Percentiles rank a stretch among this genome's conserved stretches.
Conservation (phyloP, 92 coral and sea anemone species). For the Pocillopora grandis region DNA sequence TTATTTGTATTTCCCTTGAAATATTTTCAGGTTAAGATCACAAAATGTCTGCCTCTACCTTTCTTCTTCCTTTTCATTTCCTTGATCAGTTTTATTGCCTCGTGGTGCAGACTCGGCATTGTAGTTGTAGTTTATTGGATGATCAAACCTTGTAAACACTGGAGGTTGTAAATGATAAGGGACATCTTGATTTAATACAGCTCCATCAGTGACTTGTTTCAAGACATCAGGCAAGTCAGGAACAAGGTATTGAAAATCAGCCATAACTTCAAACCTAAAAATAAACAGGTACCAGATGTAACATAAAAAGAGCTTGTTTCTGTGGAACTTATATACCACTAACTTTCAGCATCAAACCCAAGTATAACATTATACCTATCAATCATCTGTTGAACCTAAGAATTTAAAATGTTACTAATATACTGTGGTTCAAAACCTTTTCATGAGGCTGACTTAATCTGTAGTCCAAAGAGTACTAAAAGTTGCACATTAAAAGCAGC, state of each 20-base stretch:
- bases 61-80: constrained; percentile 41
- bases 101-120: constrained; percentile 51
- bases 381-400: too few species aligned
- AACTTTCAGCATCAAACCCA: too few species aligned
- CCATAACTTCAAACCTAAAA: constrained; percentile 76
- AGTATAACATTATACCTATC: too few species aligned
- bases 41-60: constrained; percentile 30
- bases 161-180: constrained; percentile 85
- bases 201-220: constrained; percentile 59
- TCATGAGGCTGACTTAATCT: not conserved
- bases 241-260: constrained; percentile 89
- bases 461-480: not conserved
- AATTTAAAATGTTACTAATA: too few species aligned
- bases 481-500: too few species aligned
- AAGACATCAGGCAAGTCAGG: constrained; percentile 76
- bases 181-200: constrained; percentile 57
- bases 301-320: not conserved
- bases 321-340: not conserved
- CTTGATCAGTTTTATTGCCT: constrained; percentile 33
- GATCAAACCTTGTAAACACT: constrained; percentile 81
- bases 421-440: too few species aligned
- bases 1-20: too few species aligned
- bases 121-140: constrained; percentile 71
- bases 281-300: not conserved
- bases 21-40: not conserved